Base-by-base conservation (phyloP, 2,797 vertebrate genomes). In the Coreius guichenoti region DNA sequence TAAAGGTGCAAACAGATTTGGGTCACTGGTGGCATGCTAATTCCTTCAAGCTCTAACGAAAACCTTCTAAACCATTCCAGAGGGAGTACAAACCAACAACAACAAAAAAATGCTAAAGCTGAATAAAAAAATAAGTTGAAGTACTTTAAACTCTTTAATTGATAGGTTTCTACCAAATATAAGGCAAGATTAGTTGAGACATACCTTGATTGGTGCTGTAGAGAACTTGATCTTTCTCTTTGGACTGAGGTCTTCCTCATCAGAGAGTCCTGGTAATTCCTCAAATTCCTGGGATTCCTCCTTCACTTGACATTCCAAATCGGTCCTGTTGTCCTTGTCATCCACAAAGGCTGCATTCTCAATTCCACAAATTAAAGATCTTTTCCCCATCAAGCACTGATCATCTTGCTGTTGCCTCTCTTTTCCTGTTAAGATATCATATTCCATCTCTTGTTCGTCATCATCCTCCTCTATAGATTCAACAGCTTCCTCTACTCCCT, bases 201-300 rank as follows among this genome's bases (percentile, higher is more conserved):
- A 61, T 94, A 96, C 97, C 95, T 96, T 97, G 85, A 98, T 97
- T 67, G 97, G 96, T 78, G 95, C 95, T 4, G 95, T 95, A 75
- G 96, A 97, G 92, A 98, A 98, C 77, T 91, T 95, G 87, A 98
- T 95, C 90, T 93, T 96, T 88, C 94, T 93, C 73, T 88, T 92
- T 36, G 91, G 93, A 8, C 0, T 86, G 31, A 85, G 82, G 61
- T 93, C 93, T 56, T 95, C 95, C 82, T 95, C 92, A 72, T 96
- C 94, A 12, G 93, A 91, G 74, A 95, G 93, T 63, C 96, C 95
- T 87, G 96, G 94, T 89, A 97, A 84, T 90, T 98, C 96, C 70
- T 94, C 93, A 89, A 92, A 97, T 86, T 89, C 87, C 68, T 21
- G 84, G 12, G 29, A 89, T 83, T 75, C 75, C 78, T 69, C 54